Base-by-base conservation (phyloP, 2,797 vertebrate species). In the Antrozous pallidus region DNA sequence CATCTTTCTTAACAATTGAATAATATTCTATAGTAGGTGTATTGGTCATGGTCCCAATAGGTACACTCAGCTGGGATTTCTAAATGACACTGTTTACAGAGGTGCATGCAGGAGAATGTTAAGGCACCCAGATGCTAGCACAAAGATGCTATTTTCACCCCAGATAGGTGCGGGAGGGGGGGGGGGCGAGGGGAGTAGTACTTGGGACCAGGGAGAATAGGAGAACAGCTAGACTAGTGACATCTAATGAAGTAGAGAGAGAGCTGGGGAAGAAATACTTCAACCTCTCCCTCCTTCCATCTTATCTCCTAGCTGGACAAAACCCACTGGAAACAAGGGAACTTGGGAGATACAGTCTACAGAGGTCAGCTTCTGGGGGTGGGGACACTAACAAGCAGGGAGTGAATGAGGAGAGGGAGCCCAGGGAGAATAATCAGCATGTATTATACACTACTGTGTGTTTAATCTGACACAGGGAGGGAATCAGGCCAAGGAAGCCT, bases 301-400 rank as follows among this genome's bases (percentile, higher is more conserved):
- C 33, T 77, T 40, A 65, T 28, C 40, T 81, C 63, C 75, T 65
- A 63, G 33, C 51, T 58, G 40, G 73, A 90, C 38, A 92, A 95
- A 87, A 89, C 31, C 31, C 89, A 6, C 22, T 70, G 54, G 49
- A 67, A 90, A 73, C 80, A 74, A 86, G 77, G 90, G 81, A 58
- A 5, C 42, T 75, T 96, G 94, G 91, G 93, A 93, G 49, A 31
- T 87, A 73, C 40, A 80, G 92, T 89, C 77, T 40, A 26, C 16
- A 49, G 71, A 83, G 74, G 75, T 82, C 61, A 82, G 85, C 26
- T 54, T 83, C 75, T 65, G 45, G 17, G 31, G 31, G 1, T 24
- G 47, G 8, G 65, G 51, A 13, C 51, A 31, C 24, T 28, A 24
- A 17, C 51, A 22, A 6, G 77, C 47, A 36, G 65, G 11, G 5